These are phyloP conservation scores for Heterodera carotae DNA, from an alignment of 1,140 invertebrate species.

Conservation along the genomic window DNA sequence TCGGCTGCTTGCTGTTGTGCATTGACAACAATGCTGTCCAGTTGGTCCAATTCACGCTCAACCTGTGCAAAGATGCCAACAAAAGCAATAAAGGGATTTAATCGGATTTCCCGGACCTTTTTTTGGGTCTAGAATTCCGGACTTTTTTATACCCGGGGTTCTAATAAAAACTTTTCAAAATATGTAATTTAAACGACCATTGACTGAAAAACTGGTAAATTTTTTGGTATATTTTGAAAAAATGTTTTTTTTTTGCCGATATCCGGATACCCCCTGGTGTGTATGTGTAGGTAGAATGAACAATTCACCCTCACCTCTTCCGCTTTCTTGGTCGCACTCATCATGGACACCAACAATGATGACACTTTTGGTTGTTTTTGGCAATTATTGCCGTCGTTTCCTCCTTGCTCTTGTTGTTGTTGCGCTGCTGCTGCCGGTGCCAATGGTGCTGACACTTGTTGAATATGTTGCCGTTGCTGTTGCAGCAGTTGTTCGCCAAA, in stretches of 20 bases:
- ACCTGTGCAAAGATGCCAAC: too few relatives aligned
- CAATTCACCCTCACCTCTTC: constrained; percentile 16
- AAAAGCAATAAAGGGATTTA: too few relatives aligned
- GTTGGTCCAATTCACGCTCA: constrained; percentile 5
- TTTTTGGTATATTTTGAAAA: not conserved
- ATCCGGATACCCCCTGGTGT: too few relatives aligned
- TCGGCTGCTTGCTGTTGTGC: constrained; percentile 2
- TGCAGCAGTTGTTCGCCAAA: constrained; percentile 23
- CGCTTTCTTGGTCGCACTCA: not conserved
- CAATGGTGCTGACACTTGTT: not conserved
- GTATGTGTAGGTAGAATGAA: too few relatives aligned
- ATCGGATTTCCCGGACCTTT: too few relatives aligned
- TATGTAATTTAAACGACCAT: too few relatives aligned
- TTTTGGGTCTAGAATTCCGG: too few relatives aligned
- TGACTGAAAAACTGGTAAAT: too few relatives aligned
- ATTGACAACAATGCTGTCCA: constrained; percentile 1
- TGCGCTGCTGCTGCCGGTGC: not conserved
- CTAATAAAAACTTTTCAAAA: too few relatives aligned
- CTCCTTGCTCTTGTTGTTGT: not conserved
- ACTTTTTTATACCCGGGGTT: too few relatives aligned
- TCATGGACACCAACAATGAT: not conserved
- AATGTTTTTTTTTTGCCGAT: too few relatives aligned
- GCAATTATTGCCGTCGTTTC: constrained; percentile 18
- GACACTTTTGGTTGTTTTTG: not conserved
- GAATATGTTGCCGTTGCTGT: not conserved